Conservation (phyloP, 2,797 vertebrate species). For the Micromesistius poutassou region DNA sequence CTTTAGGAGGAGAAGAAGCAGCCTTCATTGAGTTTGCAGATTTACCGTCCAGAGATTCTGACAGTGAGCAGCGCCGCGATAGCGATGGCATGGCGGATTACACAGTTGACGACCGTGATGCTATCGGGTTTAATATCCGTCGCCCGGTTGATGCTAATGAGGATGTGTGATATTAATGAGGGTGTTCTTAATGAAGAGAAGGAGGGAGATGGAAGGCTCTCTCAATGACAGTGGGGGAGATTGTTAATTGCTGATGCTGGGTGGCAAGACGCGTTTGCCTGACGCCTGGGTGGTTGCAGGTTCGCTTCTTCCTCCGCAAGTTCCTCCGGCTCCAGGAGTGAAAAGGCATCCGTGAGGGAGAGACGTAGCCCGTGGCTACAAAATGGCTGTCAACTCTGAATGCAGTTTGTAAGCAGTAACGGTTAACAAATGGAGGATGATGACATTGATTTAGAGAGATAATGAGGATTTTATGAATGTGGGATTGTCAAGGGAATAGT, state of each 20-base stretch:
- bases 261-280: not conserved
- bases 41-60: not conserved
- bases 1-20: slow-evolving; percentile 30
- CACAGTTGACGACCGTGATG: not conserved
- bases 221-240: not conserved
- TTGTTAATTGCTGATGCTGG: not conserved
- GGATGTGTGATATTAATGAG: not conserved
- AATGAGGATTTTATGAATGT: not conserved
- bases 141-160: not conserved
- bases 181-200: not conserved
- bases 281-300: not conserved
- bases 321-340: not conserved
- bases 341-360: not conserved
- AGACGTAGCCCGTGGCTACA: not conserved
- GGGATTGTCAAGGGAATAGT: not conserved
- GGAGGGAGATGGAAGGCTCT: not conserved
- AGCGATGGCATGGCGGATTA: not conserved
- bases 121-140: slow-evolving; percentile 3
- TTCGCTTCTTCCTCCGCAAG: not conserved
- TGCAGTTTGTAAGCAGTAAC: not conserved
- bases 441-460: not conserved
- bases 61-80: not conserved
- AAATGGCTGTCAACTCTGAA: not conserved
- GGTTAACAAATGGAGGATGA: not conserved
- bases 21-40: slow-evolving; percentile 32